A percentile compares a stretch with the other conserved stretches of the same genome.
phyloP scores from a whole-genome alignment of 2,797 vertebrate species.

The Eulemur mongoz region DNA sequence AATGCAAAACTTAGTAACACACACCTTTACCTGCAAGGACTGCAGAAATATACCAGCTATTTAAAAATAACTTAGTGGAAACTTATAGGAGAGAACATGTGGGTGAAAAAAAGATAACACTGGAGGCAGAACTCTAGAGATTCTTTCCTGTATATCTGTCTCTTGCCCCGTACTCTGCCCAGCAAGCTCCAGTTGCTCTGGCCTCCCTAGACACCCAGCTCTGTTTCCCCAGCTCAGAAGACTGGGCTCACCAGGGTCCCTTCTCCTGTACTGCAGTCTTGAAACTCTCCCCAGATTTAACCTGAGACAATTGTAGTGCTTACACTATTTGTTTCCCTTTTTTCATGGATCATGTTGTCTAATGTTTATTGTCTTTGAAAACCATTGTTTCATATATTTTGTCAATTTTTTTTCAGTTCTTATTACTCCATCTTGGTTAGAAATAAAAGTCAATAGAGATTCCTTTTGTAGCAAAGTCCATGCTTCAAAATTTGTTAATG shows the following conservation, averaged over 20 bases:
- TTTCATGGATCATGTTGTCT: background rate
- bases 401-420: background rate
- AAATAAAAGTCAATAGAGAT: background rate
- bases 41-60: background rate
- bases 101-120: background rate
- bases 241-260: background rate
- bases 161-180: background rate
- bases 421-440: background rate
- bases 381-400: background rate
- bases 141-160: background rate
- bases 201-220: background rate
- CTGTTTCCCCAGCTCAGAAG: background rate
- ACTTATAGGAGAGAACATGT: background rate
- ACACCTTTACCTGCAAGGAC: background rate
- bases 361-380: background rate
- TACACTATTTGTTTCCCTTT: background rate
- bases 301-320: background rate
- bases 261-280: background rate
- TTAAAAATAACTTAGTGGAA: background rate
- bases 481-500: background rate
- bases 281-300: background rate
- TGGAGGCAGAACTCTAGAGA: background rate
- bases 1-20: background rate
- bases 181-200: background rate
- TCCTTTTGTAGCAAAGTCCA: background rate